Evolutionary conservation across 2,113 vertebrate species (phyloP), one percentile per base, ranked within the genome.

Genomic region (Fulica atra): DNA sequence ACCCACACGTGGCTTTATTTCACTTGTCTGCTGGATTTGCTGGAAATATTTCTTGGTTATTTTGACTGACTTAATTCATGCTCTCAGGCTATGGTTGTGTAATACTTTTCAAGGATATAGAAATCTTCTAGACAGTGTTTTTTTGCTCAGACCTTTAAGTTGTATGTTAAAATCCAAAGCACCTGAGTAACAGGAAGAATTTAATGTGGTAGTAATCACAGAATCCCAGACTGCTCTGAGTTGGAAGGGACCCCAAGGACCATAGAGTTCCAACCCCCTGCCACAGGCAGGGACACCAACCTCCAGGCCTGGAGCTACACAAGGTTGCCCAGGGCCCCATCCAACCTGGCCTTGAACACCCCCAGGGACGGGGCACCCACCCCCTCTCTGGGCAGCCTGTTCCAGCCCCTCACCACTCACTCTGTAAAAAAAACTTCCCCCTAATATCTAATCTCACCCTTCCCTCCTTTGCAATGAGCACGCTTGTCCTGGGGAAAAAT

Each of bases 41-140:
- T 93, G 83, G 94, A 71, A 95, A 25, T 77, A 38, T 65, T 93
- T 73, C 71, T 79, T 80, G 29, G 42, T 93, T 96, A 51, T 88
- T 95, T 69, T 94, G 93, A 92, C 81, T 94, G 89, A 63, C 17
- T 94, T 63, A 81, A 86, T 96, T 86, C 81, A 46, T 65, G 51
- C 40, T 89, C 38, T 70, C 23, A 7, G 66, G 59, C 54, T 85
- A 10, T 50, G 16, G 29, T 76, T 81, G 65, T 68, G 64, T 65
- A 83, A 87, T 61, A 26, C 42, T 66, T 57, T 51, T 80, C 59
- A 81, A 86, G 54, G 36, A n/a, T 56, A 60, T 5, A 81, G 93
- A 76, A 72, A 23, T 81, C 51, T 89, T 86, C 68, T 61, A 77
- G 77, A 42, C 56, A 31, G 9, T 54, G 12, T 31, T 84, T 92